Base-by-base conservation (phyloP, 2,113 vertebrate species). In the Cettia cetti region DNA sequence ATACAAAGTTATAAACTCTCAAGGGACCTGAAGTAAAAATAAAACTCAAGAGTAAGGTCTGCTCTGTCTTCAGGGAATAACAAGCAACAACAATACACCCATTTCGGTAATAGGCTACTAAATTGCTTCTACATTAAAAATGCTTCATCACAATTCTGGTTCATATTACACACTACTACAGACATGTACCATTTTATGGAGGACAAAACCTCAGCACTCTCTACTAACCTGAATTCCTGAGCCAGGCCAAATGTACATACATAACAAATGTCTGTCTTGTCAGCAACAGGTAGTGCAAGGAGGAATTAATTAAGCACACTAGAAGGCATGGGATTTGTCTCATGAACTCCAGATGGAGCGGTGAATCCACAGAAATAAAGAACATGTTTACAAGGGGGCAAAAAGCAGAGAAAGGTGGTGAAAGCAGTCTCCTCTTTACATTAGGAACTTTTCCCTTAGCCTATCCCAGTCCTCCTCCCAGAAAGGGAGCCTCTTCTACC, bases 341-440 rank as follows among this genome's bases (percentile, higher is more conserved):
- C 75, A 77, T 0, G 0, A 77, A 74, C 37, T 86, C 82, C 54
- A 66, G 50, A 42, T 10, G 1, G 63, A 92, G 54, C 24, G 53
- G 22, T 21, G 37, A 82, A 63, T 23, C 71, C 78, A 63, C 39
- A 69, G 63, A 52, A 77, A 44, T 35, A 52, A 63, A 68, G 42
- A 78, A 50, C n/a, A 27, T 0, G 0, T n/a, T 82, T 33, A 64
- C 28, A 79, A 21, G 18, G 9, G 42, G 14, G 3, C 0, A 0
- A 60, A 44, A 31, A 82, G 37, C 5, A 60, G 37, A 40, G 24
- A 9, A 72, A 33, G 47, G 39, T 1, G 0, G 19, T 13, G 8
- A 63, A 75, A 87, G 26, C 31, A 53, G 26, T 13, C 40, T 64
- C 31, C 16, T 64, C n/a, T 61, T 35, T 15, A 33, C 7, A 37